These are phyloP conservation scores for Porites lutea DNA, from an alignment of 64 coral and sea anemone genomes.

Conservation along the genomic window DNA sequence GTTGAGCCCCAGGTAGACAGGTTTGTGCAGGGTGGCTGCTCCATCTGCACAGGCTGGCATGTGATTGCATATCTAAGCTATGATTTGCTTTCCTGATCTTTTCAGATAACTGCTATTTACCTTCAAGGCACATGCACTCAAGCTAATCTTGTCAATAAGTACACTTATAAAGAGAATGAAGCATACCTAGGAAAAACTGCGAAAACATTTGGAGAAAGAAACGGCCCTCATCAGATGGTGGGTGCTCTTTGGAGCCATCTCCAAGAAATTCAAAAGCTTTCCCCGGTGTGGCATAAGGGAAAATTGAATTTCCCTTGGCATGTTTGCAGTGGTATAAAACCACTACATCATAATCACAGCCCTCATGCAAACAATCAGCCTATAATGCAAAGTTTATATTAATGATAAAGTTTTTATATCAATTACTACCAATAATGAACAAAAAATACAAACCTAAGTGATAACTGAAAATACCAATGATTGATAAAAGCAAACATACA, in stretches of 20 bases:
- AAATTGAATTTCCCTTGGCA: neutral
- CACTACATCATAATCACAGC: neutral
- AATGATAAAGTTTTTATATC: no score
- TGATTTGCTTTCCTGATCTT: no score
- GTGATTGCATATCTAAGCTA: no score
- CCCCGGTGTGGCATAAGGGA: neutral
- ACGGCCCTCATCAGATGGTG: neutral
- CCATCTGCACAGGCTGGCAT: no score
- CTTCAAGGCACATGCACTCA: no score
- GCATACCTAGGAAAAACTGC: neutral
- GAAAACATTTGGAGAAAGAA: neutral
- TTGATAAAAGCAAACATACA: no score
- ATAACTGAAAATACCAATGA: no score
- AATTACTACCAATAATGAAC: neutral
- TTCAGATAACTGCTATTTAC: no score
- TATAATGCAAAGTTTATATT: neutral
- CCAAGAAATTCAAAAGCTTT: neutral
- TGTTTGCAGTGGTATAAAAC: neutral
- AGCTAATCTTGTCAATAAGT: no score
- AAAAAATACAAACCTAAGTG: neutral
- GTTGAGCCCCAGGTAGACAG: no score
- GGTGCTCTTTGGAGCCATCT: neutral
- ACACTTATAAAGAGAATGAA: neutral
- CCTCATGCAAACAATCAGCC: constrained; percentile 16
- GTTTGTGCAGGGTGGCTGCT: no score